Evolutionary conservation across 2,113 vertebrate species (phyloP).

Genomic region (Callocephalon fimbriatum): DNA sequence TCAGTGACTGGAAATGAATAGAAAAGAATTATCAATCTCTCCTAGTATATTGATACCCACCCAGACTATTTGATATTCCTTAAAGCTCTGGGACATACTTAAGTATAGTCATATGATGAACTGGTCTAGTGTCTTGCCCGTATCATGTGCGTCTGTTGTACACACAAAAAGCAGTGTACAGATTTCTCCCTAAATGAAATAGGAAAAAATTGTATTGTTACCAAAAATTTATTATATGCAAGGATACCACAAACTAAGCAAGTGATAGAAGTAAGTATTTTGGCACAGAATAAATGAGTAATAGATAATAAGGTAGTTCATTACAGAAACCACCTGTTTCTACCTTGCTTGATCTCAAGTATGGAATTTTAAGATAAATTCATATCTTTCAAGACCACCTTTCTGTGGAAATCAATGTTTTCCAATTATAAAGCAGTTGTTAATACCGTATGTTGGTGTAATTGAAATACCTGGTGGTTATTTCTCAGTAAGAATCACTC

Average conservation of each 20-base stretch:
- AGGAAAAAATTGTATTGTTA: neutral
- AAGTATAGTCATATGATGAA: neutral
- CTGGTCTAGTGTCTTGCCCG: accelerated
- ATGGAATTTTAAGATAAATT: conserved; percentile 46
- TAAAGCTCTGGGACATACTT: neutral
- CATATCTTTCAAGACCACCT: neutral
- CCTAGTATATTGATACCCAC: neutral
- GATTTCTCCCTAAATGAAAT: neutral
- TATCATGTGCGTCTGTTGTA: neutral
- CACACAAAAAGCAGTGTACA: neutral
- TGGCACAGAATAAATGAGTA: neutral
- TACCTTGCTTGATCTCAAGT: conserved; percentile 23
- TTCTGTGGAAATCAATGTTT: conserved; percentile 10
- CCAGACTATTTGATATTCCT: neutral
- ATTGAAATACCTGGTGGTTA: conserved; percentile 7
- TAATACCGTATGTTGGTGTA: conserved; percentile 11
- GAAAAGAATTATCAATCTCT: neutral
- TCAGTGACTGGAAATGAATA: neutral
- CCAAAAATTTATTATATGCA: neutral
- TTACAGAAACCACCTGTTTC: conserved; percentile 16
- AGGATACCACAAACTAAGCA: neutral
- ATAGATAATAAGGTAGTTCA: neutral
- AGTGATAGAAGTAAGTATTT: neutral
- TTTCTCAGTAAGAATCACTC: neutral
- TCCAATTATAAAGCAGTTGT: neutral